Conservation (phyloP, 2,113 vertebrate species). For the Ammospiza nelsoni region DNA sequence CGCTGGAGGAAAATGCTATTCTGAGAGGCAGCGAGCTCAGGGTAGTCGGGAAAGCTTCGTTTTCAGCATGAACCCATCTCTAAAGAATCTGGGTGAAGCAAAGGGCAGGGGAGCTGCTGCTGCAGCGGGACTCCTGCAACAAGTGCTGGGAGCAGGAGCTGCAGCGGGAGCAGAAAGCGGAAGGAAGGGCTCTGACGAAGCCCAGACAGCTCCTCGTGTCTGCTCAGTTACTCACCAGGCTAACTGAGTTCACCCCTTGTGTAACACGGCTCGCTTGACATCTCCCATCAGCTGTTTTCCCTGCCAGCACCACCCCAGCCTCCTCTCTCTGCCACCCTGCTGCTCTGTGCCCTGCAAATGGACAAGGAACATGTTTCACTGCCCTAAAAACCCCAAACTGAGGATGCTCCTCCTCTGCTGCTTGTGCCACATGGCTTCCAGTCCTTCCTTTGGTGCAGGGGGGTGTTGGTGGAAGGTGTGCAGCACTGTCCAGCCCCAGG, state of each 20-base stretch:
- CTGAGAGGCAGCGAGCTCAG: not conserved
- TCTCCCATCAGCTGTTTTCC: not conserved
- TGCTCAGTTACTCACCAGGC: conserved; percentile 34
- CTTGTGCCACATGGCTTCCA: not conserved
- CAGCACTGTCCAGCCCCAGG: not conserved
- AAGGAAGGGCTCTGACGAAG: conserved; percentile 36
- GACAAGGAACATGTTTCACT: not conserved
- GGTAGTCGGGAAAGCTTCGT: not conserved
- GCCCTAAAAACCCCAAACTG: not conserved
- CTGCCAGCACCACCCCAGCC: not conserved
- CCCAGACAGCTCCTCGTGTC: conserved; percentile 29
- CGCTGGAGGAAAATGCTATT: conserved; percentile 12
- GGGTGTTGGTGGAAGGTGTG: not conserved
- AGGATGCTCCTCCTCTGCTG: not conserved
- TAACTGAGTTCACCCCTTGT: conserved; percentile 27
- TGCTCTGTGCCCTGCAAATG: not conserved
- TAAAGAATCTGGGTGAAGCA: not conserved
- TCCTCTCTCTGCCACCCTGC: not conserved
- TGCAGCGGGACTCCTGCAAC: not conserved
- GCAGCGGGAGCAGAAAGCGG: not conserved
- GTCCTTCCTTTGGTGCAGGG: not conserved
- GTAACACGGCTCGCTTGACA: not conserved
- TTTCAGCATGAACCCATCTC: not conserved
- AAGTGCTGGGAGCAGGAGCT: not conserved
- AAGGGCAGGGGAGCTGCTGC: not conserved